phyloP scores from a whole-genome alignment of 2,888 invertebrate species.

The Cheilosia scutellata region DNA sequence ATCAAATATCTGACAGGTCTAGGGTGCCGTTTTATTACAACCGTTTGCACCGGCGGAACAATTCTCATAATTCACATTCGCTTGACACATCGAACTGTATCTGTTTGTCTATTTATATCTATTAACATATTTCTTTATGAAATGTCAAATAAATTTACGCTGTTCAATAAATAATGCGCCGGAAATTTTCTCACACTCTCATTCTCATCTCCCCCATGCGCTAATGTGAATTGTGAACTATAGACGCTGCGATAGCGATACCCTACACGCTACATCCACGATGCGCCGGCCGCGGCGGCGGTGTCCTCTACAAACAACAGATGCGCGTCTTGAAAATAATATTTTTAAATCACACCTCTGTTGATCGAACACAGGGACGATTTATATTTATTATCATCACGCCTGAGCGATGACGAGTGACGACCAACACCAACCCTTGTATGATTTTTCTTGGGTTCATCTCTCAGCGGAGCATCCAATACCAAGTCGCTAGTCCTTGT shows the following conservation, averaged over 20 bases:
- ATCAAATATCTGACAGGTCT: constrained; percentile 51
- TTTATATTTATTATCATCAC: constrained; percentile 57
- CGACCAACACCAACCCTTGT: constrained; percentile 34
- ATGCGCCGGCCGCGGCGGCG: neutral
- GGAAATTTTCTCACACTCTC: constrained; percentile 53
- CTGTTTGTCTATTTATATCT: constrained; percentile 35
- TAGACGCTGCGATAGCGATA: neutral
- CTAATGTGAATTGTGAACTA: constrained; percentile 2
- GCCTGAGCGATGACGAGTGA: constrained; percentile 17
- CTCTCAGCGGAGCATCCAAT: constrained; percentile 17
- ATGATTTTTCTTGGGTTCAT: neutral
- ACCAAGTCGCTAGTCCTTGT: neutral
- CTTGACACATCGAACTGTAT: constrained; percentile 59
- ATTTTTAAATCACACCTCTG: constrained; percentile 63
- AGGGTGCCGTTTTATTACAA: constrained; percentile 50
- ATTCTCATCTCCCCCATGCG: neutral
- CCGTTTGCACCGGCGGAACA: constrained; percentile 38
- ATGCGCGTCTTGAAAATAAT: constrained; percentile 53
- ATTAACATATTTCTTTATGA: constrained; percentile 51
- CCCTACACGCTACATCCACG: neutral
- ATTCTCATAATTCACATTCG: constrained; percentile 57
- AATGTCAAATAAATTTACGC: constrained; percentile 71
- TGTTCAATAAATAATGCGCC: constrained; percentile 45
- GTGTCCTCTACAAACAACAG: constrained; percentile 38
- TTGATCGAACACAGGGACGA: constrained; percentile 56